Conservation (phyloP, 2,797 vertebrate species). For the Ataeniobius toweri region DNA sequence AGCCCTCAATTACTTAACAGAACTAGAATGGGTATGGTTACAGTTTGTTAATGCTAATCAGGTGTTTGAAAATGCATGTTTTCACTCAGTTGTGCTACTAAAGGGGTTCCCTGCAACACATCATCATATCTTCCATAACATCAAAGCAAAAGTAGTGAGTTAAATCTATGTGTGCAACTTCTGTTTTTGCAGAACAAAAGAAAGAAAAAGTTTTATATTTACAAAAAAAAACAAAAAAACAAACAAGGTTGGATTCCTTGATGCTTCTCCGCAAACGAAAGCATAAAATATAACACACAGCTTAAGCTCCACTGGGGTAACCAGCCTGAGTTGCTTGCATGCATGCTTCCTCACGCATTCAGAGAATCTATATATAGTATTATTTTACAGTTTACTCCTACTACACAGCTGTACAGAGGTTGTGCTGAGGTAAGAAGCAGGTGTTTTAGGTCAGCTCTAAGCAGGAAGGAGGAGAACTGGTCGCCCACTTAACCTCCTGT, state of each 20-base stretch:
- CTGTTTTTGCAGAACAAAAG: constrained; percentile 31
- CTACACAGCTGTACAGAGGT: constrained; percentile 72
- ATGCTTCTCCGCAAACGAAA: constrained; percentile 55
- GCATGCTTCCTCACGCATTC: constrained; percentile 67
- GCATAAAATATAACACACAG: constrained; percentile 67
- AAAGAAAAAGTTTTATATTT: constrained; percentile 53
- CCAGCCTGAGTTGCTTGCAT: constrained; percentile 72
- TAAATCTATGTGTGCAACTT: constrained; percentile 39
- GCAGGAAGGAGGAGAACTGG: constrained; percentile 31
- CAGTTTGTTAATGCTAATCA: constrained; percentile 17
- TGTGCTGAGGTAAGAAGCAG: constrained; percentile 74
- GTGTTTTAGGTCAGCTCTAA: constrained; percentile 60
- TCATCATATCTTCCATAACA: constrained; percentile 20
- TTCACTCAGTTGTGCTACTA: constrained; percentile 37
- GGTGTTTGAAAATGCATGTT: constrained; percentile 28
- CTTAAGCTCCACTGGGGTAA: constrained; percentile 71
- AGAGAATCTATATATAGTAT: constrained; percentile 65
- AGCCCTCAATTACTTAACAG: constrained; percentile 25
- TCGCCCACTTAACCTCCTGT: constrained; percentile 16
- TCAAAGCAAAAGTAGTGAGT: constrained; percentile 21
- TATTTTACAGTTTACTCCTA: constrained; percentile 72
- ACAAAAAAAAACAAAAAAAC: constrained; percentile 62
- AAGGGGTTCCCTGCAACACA: constrained; percentile 24
- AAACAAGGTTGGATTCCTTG: constrained; percentile 29
- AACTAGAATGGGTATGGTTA: constrained; percentile 24